Evolutionary conservation across 2,113 vertebrate genomes (phyloP), one percentile per base, ranked within the genome.

Genomic region (Progne subis): DNA sequence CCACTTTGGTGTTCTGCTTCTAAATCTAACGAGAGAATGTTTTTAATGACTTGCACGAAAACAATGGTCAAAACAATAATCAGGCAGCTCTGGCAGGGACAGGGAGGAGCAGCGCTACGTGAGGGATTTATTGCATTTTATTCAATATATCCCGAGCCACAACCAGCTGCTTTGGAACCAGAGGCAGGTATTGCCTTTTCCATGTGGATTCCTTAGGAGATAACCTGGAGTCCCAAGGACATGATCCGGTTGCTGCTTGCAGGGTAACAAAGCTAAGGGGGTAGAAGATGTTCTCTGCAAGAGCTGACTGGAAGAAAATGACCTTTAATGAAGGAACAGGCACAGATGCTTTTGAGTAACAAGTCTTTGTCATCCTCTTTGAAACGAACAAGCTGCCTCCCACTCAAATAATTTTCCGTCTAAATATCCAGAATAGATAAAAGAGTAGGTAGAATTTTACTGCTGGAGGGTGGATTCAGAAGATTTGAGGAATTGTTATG

Each of bases 321-420:
- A 91, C 94, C 95, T 95, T 96, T 97, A 85, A 69, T 89, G 79
- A 90, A 76, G 72, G 75, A 94, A 91, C 93, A 93, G 80, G 75
- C 71, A 44, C 95, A 95, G 95, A 97, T 97, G 95, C 95, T 92
- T 95, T 95, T 92, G 81, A 92, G 94, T 95, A 92, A 82, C 68
- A 65, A 67, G 76, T 63, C 92, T 94, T 94, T 94, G 91, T 95
- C 94, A 96, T 92, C 78, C 25, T 75, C 69, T 82, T 53, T 34
- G 65, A 88, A 90, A 86, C 6, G 82, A 94, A 68, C 86, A 83
- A 44, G 83, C 70, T 55, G 41, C 74, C 84, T 86, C 94, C 94
- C 80, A 96, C 94, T 95, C 92, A 80, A 57, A 89, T 85, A 20
- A 84, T 94, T 92, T 91, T 81, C 89, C 0, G 12, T 93, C 80